Conservation (phyloP, 2,888 invertebrate species). For the Monochamus alternatus region DNA sequence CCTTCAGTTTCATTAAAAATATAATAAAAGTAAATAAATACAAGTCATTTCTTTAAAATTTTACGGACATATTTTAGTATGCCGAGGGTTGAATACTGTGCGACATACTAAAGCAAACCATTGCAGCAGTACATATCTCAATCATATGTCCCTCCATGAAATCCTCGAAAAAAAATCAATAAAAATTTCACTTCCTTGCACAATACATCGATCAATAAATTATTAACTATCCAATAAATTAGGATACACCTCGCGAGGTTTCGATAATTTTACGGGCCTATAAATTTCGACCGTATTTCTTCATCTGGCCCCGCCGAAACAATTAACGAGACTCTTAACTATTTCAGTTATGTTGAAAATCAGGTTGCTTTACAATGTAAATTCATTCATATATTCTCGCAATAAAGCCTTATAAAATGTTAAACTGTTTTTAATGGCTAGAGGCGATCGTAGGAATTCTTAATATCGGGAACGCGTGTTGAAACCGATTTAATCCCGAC, state of each 20-base stretch:
- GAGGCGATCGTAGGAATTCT: slow-evolving; percentile 51
- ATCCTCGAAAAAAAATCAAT: not conserved
- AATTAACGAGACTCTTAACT: slow-evolving; percentile 26
- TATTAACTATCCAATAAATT: slow-evolving; percentile 26
- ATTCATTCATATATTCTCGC: slow-evolving; percentile 55
- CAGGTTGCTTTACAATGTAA: slow-evolving; percentile 44
- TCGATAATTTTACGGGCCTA: slow-evolving; percentile 25
- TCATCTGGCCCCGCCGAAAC: slow-evolving; percentile 24
- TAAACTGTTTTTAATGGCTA: slow-evolving; percentile 58
- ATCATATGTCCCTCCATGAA: not conserved
- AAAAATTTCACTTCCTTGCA: slow-evolving; percentile 16
- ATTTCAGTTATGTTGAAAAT: slow-evolving; percentile 47
- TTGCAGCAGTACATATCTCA: too few species aligned
- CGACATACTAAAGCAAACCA: too few species aligned
- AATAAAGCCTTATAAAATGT: slow-evolving; percentile 53
- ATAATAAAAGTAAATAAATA: too few species aligned
- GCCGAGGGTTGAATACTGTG: too few species aligned
- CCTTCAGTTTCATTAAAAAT: too few species aligned
- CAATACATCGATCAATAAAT: slow-evolving; percentile 21
- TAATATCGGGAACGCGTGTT: slow-evolving; percentile 55
- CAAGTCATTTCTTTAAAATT: too few species aligned
- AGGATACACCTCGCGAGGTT: not conserved
- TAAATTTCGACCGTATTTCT: slow-evolving; percentile 33
- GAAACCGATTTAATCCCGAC: slow-evolving; percentile 36
- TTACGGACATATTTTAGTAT: too few species aligned